Evolutionary conservation across 2,113 vertebrate genomes (phyloP), one percentile per base, ranked within the genome.

Genomic region (Psilopsiagon aymara): DNA sequence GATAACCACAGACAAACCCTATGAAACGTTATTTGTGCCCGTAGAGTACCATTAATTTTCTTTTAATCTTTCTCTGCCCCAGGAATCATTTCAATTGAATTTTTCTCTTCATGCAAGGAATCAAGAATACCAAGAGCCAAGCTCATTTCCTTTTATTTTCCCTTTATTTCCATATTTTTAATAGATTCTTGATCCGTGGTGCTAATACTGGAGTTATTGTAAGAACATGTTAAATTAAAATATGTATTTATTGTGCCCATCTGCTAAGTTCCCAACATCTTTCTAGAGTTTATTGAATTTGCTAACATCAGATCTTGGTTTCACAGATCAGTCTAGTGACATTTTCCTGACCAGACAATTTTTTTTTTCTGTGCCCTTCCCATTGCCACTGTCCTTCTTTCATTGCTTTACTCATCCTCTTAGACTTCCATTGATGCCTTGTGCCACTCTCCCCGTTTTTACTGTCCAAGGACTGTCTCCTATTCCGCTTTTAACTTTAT

Each of bases 31-130:
- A 82, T 95, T 97, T 97, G 59, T 94, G 79, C 88, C 91, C 9
- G 3, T 53, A 91, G 46, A 94, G 69, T 95, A 89, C 81, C 92
- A 97, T 98, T 97, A 96, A 96, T 98, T 98, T 98, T 97, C 93
- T 97, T 98, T 96, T 97, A 96, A 97, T 98, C 92, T 97, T 97
- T 95, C 27, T 95, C 37, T 96, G 95, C 97, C 94, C 47, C 53
- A 87, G 96, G 97, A 98, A 97, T 94, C 76, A 71, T 82, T 97
- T 97, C 94, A 96, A 71, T 95, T 96, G 93, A 97, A 95, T 97
- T 95, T 97, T 87, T 76, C 44, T 96, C 83, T 95, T 97, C 71
- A 62, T 94, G 44, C 70, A 96, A 94, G 52, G 82, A 96, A 95
- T 95, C 74, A 80, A 41, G 57, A 94, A 49, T 80, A 91, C 78